Percentiles rank a stretch among this genome's conserved stretches.
These are phyloP conservation scores for Platerodrilus igneus DNA, from an alignment of 2,888 invertebrate genomes.

Conservation along the genomic window DNA sequence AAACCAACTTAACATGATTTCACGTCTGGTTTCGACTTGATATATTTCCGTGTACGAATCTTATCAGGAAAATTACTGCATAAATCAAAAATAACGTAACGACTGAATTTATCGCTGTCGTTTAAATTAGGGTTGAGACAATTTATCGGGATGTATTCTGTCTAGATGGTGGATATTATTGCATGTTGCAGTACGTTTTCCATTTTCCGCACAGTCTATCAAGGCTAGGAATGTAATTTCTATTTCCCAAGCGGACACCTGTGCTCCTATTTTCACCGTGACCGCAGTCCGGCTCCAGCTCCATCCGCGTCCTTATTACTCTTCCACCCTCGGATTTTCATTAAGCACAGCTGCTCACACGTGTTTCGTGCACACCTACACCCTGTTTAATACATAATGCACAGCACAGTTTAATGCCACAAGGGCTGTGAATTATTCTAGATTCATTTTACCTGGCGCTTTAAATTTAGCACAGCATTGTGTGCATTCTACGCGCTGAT, in stretches of 20 bases:
- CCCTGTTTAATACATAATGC: slow-evolving; percentile 22
- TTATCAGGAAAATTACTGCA: not conserved
- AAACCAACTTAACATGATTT: slow-evolving; percentile 45
- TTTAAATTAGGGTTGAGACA: slow-evolving; percentile 24
- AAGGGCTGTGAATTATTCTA: slow-evolving; percentile 21
- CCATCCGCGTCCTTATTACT: slow-evolving; percentile 35
- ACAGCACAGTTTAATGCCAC: slow-evolving; percentile 22
- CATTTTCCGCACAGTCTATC: slow-evolving; percentile 28
- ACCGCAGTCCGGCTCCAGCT: slow-evolving; percentile 35
- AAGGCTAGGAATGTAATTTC: slow-evolving; percentile 29
- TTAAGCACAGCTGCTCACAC: slow-evolving; percentile 38
- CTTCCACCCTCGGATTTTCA: slow-evolving; percentile 37
- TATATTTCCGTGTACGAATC: slow-evolving; percentile 3
- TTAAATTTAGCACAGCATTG: slow-evolving; percentile 29
- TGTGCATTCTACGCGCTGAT: slow-evolving; percentile 26
- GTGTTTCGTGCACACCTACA: slow-evolving; percentile 32
- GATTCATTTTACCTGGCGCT: slow-evolving; percentile 19
- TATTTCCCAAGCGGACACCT: slow-evolving; percentile 32
- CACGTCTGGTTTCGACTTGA: slow-evolving; percentile 33
- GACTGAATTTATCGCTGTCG: slow-evolving; percentile 17
- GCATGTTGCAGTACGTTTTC: slow-evolving; percentile 24
- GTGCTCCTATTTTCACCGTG: slow-evolving; percentile 34
- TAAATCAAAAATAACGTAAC: not conserved
- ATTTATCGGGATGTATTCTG: too few species aligned
- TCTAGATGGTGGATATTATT: slow-evolving; percentile 16